Evolutionary conservation across 2,113 vertebrate species (phyloP).

Genomic region (Hiodon tergisus): DNA sequence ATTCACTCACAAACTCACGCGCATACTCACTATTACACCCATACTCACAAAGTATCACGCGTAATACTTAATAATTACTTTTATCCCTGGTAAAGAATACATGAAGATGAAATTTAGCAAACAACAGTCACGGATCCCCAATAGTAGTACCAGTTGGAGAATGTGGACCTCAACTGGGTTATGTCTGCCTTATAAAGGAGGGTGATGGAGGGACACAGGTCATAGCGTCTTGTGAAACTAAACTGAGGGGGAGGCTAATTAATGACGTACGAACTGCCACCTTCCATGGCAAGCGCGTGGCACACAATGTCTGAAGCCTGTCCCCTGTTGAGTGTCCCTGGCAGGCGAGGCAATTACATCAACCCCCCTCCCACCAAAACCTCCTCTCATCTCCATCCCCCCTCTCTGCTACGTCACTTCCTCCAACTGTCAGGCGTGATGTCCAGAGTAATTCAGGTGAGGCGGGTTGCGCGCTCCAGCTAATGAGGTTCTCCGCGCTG

Average conservation of each 20-base stretch:
- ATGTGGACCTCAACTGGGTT: neutral
- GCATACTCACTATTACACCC: constrained; percentile 18
- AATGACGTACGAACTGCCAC: neutral
- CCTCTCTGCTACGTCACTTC: neutral
- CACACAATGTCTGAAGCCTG: neutral
- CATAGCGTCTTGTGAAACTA: no score
- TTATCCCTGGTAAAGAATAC: no score
- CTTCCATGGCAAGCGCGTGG: neutral
- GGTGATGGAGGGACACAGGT: neutral
- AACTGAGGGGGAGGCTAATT: constrained; percentile 6
- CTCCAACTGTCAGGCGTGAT: neutral
- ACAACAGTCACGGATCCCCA: no score
- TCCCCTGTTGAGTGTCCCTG: neutral
- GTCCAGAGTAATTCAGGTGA: neutral
- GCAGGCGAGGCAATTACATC: neutral
- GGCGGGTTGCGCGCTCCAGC: no score
- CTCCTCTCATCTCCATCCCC: neutral
- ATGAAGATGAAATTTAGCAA: no score
- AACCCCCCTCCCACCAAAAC: neutral
- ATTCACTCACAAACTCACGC: constrained; percentile 11
- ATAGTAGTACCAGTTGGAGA: neutral
- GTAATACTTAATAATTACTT: no score
- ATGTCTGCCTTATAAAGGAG: neutral
- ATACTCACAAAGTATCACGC: constrained; percentile 16
- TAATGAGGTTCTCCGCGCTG: no score